Base-by-base conservation (phyloP, 2,888 invertebrate species). In the Eubasilissa splendida region DNA sequence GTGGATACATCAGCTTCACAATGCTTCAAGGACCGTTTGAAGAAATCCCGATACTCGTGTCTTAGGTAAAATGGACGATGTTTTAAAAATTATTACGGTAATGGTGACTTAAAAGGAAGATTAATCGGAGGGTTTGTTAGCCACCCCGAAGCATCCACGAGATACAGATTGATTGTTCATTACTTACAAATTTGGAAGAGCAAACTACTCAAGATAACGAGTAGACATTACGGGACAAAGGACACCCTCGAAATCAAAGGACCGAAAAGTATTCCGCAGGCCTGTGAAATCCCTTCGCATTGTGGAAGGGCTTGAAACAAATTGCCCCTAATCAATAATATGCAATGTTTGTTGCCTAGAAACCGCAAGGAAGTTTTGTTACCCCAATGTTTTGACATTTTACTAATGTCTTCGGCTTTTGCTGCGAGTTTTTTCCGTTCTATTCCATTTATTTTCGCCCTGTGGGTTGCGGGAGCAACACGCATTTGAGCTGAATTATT, bases 261-360 rank as follows among this genome's bases (percentile, higher is more conserved):
- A 22, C 58, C 75, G 68, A 53, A 66, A 14, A 50, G 56, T 58
- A 42, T 56, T 70, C 22, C 50, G 54, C 14, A n/a, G 58, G 79
- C n/a, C 22, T 73, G 50, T 53, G 71, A 60, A 59, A 56, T 31
- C 59, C 53, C 70, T 22, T 12, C 56, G 70, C 66, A 56, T 63
- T 66, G 77, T 31, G 33, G 76, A 76, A 73, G 22, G 60, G 33
- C 63, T 70, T 70, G 76, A 81, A 78, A 83, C 83, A 83, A 83
- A 83, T 83, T 82, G 71, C 83, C 52, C 9, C 83, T 22, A 77
- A 83, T 83, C 80, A 83, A 83, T 83, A 82, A 79, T 73, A n/a
- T 54, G 60, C 58, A 70, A 75, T 80, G 79, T 80, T 77, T 81
- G 79, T 76, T 80, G 70, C 68, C 66, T 73, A 68, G 53, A 42